A percentile compares a stretch with the other conserved stretches of the same genome.
These are phyloP conservation scores for Anadara kagoshimensis DNA, from an alignment of 1,140 invertebrate species.

Conservation along the genomic window DNA sequence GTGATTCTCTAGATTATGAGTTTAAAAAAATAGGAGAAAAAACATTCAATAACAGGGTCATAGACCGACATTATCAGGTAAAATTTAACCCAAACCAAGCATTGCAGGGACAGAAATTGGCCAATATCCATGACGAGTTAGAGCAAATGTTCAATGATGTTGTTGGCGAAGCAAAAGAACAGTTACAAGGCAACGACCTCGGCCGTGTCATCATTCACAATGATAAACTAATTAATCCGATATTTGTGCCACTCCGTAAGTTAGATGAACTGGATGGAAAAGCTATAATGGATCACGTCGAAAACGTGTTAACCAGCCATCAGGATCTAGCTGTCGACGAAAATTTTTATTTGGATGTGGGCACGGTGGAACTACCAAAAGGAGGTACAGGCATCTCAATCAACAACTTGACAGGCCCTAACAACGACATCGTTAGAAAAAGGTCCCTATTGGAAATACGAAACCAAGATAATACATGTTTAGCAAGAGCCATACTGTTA, in stretches of 20 bases:
- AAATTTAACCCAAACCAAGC: too few species aligned
- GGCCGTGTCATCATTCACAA: conserved; percentile 24
- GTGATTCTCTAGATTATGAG: too few species aligned
- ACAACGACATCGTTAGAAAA: too few species aligned
- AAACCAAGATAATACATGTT: too few species aligned
- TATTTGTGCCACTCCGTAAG: conserved; percentile 12
- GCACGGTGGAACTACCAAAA: conserved; percentile 13
- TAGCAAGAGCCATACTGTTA: too few species aligned
- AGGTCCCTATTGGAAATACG: too few species aligned
- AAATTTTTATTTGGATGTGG: conserved; percentile 16
- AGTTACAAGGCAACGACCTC: conserved; percentile 2
- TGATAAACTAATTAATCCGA: conserved; percentile 7
- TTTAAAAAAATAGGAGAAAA: too few species aligned
- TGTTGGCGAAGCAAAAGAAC: conserved; percentile 5
- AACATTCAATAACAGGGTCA: too few species aligned
- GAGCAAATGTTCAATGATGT: conserved; percentile 21
- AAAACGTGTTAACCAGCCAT: conserved; percentile 16
- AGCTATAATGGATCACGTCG: conserved; percentile 9
- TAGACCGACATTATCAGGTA: too few species aligned
- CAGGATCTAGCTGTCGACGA: conserved; percentile 10
- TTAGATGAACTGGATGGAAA: conserved; percentile 2
- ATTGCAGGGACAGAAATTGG: conserved; percentile 14
- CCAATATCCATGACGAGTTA: conserved; percentile 10
- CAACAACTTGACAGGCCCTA: too few species aligned
- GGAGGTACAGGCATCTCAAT: background rate